Evolutionary conservation across 2,888 invertebrate species (phyloP), one percentile per base, ranked within the genome.

Genomic region (Pheosia tremula): DNA sequence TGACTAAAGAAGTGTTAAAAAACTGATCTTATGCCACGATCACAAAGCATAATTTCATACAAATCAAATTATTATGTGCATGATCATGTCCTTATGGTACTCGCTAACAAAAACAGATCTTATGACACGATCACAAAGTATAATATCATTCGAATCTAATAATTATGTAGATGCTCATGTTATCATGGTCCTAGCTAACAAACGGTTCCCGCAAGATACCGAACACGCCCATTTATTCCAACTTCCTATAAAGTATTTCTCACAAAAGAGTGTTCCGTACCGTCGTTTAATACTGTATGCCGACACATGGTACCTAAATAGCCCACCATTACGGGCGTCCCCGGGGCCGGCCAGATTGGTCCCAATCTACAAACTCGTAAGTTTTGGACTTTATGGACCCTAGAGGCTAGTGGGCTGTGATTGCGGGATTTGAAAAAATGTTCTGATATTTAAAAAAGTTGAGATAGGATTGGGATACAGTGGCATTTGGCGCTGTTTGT

Each of bases 271-370:
- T 45, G 8, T 61, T 38, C 41, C 24, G 37, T 38, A 43, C 57
- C 45, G 24, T 56, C 56, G 13, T 41, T 56, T 60, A 64, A 69
- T 61, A 47, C 57, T 55, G 55, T 58, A 58, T 64, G 63, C 53
- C 66, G 64, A 57, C 77, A 68, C 63, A 69, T 74, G 72, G 56
- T 53, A 38, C 59, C 5, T 60, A 63, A 74, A 72, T 63, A 64
- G 53, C 60, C 57, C 55, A 47, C 57, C 61, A 68, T 77, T 76
- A 77, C 54, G 37, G 57, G 62, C 57, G 66, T 63, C 58, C 64
- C 62, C 58, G 55, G 66, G 60, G 52, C 57, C 57, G 43, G 60
- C 57, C 57, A 69, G 72, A 74, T 69, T 76, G 67, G 63, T 13
- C 58, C 65, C 66, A 66, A 65, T 70, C 74, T 65, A 52, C 57